phyloP scores from a whole-genome alignment of 2,797 vertebrate species.

The Acanthornis magna region DNA sequence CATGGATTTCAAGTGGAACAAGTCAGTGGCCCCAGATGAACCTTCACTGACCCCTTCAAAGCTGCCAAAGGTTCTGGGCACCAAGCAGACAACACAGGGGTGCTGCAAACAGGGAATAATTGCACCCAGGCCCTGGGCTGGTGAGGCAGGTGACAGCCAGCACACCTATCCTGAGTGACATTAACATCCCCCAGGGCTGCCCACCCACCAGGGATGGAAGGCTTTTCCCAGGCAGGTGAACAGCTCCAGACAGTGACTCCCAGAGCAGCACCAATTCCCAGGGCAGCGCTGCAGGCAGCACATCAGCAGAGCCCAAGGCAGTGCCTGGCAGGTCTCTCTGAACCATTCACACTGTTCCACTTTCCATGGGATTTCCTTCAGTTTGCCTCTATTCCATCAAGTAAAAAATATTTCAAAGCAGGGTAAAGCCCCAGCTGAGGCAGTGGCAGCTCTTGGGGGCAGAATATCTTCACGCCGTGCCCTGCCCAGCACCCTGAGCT shows the following conservation, averaged over 20 bases:
- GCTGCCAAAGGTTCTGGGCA: background rate
- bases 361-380: background rate
- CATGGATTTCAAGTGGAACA: background rate
- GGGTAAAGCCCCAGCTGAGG: background rate
- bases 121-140: background rate
- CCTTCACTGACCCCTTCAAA: background rate
- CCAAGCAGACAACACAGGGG: fast-evolving
- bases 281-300: background rate
- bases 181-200: background rate
- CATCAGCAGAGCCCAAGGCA: background rate
- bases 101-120: background rate
- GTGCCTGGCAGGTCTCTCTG: background rate
- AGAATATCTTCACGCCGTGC: fast-evolving
- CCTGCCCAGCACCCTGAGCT: background rate
- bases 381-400: background rate
- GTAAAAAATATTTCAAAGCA: background rate
- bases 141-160: background rate
- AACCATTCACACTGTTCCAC: background rate
- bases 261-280: background rate
- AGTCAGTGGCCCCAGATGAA: background rate
- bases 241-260: fast-evolving
- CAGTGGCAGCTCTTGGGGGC: background rate
- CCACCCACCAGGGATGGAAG: background rate
- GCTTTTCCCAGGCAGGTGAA: background rate
- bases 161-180: background rate